Base-by-base conservation (phyloP, 2,888 invertebrate species). In the Ecdyonurus torrentis region DNA sequence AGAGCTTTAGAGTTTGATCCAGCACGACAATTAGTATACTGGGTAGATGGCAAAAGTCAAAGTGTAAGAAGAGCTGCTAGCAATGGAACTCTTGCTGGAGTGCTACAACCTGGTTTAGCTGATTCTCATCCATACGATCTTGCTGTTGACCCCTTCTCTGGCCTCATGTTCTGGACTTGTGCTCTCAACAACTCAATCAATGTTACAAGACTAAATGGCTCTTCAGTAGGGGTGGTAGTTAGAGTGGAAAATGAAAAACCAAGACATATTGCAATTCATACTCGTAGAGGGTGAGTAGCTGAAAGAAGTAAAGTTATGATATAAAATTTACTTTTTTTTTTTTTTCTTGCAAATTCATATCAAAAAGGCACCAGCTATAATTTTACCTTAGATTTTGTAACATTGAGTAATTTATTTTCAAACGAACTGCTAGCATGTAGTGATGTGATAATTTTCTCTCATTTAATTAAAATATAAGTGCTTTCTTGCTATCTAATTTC, bases 1-100 rank as follows among this genome's bases (percentile, higher is more conserved):
- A 83, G 85, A 67, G 87, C 92, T 0, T 85, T 96, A 25, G 91
- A 91, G 72, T 95, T 87, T 72, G 95, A 96, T 75, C 90, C 92
- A 0, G 79, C 84, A 58, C 79, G 84, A 7, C 83, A 84, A 66
- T 78, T 79, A 68, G 74, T 87, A 52, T 87, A 85, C 72, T 87
- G 87, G 87, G 84, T 87, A 72, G 94, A 94, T 71, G 89, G 89
- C 0, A 84, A 90, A 65, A 81, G 83, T 1, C 83, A 84, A 69
- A 81, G 84, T 23, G 87, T 93, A 61, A 84, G 85, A 61, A 81
- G 86, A 63, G 84, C 87, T 0, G 72, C 81, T 61, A 83, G 83
- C 18, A 83, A 82, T 68, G 85, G 84, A n/a, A 80, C 81, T 0
- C 62, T 64, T 19, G 59, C 23, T 18, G 85, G 0, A 76, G 81